Conservation (phyloP, 2,797 vertebrate genomes). For the Cetoscarus ocellatus region DNA sequence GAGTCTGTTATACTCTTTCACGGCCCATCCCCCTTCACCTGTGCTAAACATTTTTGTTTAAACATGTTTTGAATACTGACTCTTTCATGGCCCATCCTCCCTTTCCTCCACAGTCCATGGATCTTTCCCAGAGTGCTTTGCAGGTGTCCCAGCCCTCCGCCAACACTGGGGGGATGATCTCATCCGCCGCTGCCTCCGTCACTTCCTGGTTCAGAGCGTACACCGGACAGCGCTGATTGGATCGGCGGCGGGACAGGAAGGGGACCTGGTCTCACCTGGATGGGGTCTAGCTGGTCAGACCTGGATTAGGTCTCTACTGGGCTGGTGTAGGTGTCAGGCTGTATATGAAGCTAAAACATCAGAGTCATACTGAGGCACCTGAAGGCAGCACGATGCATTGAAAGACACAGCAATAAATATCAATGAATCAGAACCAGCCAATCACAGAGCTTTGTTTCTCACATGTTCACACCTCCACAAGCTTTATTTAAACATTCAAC, state of each 20-base stretch:
- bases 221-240: constrained; percentile 92
- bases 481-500: too few species aligned
- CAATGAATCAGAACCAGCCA: not conserved
- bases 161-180: constrained; percentile 95
- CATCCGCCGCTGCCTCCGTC: constrained; percentile 94
- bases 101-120: constrained; percentile 85
- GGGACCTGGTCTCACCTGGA: not conserved
- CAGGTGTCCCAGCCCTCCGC: constrained; percentile 92
- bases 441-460: not conserved
- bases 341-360: not conserved
- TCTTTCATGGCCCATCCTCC: too few species aligned
- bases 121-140: constrained; percentile 93
- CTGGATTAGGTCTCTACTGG: too few species aligned
- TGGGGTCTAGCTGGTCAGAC: not conserved
- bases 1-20: too few species aligned
- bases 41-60: too few species aligned
- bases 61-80: too few species aligned
- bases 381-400: not conserved
- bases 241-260: not conserved
- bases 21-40: too few species aligned
- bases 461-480: too few species aligned
- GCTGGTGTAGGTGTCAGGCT: too few species aligned
- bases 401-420: not conserved
- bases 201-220: constrained; percentile 96
- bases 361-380: not conserved